phyloP scores from a whole-genome alignment of 2,113 vertebrate genomes.

The Sander vitreus region DNA sequence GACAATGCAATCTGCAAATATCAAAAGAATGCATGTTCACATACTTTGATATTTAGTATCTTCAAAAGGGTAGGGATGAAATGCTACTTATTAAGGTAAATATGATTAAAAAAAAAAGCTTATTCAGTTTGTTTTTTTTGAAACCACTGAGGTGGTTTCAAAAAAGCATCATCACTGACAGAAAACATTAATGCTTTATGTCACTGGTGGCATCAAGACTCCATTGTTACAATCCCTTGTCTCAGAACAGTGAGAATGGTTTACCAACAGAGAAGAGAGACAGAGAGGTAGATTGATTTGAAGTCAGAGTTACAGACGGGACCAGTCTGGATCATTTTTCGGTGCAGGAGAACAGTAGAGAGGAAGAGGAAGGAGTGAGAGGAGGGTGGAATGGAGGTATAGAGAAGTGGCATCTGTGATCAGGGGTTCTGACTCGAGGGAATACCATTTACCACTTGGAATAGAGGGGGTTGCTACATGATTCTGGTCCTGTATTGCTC shows the following conservation, averaged over 20 bases:
- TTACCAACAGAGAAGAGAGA: slow-evolving; percentile 82
- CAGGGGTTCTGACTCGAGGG: slow-evolving; percentile 66
- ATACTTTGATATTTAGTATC: slow-evolving; percentile 63
- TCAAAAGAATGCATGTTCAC: slow-evolving; percentile 62
- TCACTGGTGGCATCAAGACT: slow-evolving; percentile 79
- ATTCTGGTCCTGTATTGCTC: slow-evolving; percentile 84
- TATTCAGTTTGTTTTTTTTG: slow-evolving; percentile 87
- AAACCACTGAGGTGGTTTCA: slow-evolving; percentile 70
- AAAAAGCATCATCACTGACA: slow-evolving; percentile 66
- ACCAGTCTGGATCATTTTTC: slow-evolving; percentile 62
- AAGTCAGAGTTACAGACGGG: slow-evolving; percentile 85
- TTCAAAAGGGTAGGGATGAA: slow-evolving; percentile 72
- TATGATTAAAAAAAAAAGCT: slow-evolving; percentile 87
- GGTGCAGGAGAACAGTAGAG: slow-evolving; percentile 52
- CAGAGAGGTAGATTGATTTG: slow-evolving; percentile 95
- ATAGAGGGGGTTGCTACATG: slow-evolving; percentile 87
- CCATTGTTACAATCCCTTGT: slow-evolving; percentile 84
- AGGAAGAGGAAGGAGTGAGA: slow-evolving; percentile 50
- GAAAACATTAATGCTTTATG: slow-evolving; percentile 80
- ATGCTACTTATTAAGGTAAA: slow-evolving; percentile 83
- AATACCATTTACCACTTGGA: slow-evolving; percentile 68
- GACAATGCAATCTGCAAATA: slow-evolving; percentile 62
- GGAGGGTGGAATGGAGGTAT: slow-evolving; percentile 66
- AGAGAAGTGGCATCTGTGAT: slow-evolving; percentile 71
- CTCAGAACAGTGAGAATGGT: slow-evolving; percentile 84